Percentiles rank a stretch among this genome's conserved stretches.
phyloP scores from a whole-genome alignment of 2,888 invertebrate genomes.

The Drosophila birchii region DNA sequence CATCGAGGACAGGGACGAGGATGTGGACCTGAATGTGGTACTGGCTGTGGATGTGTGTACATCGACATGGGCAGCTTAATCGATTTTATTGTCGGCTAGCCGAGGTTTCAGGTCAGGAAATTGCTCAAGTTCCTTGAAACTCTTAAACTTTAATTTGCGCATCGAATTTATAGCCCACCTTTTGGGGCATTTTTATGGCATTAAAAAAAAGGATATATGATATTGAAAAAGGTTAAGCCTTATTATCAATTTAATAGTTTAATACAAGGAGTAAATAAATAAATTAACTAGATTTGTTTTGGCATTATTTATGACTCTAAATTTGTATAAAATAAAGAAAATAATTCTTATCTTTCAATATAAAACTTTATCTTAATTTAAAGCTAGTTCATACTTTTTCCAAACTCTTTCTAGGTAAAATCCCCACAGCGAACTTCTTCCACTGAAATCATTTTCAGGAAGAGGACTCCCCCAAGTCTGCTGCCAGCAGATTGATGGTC shows the following conservation, averaged over 20 bases:
- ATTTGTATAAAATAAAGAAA: neutral
- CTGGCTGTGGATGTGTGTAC: constrained; percentile 1
- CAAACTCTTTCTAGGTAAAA: neutral
- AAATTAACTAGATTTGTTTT: neutral
- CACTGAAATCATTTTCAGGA: neutral
- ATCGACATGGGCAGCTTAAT: constrained; percentile 58
- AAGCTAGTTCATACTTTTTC: neutral
- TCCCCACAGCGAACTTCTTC: neutral
- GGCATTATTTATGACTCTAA: no score
- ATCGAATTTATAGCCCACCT: constrained; percentile 29
- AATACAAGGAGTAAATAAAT: neutral
- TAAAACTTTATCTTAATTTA: neutral
- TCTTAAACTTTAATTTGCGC: constrained; percentile 26
- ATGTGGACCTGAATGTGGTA: constrained; percentile 1
- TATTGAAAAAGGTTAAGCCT: neutral
- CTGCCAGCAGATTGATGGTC: constrained; percentile 22
- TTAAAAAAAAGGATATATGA: no score
- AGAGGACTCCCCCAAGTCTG: neutral
- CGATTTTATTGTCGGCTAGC: constrained; percentile 66
- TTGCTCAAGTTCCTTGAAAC: constrained; percentile 38
- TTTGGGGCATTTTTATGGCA: constrained; percentile 16
- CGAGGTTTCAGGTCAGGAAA: constrained; percentile 38
- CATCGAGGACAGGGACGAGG: constrained; percentile 30
- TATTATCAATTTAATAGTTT: neutral
- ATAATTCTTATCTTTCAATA: neutral